Evolutionary conservation across 35 echinoderm and acorn worm species (phyloP), one percentile per base, ranked within the genome.

Genomic region (Stichopus chloronotus): DNA sequence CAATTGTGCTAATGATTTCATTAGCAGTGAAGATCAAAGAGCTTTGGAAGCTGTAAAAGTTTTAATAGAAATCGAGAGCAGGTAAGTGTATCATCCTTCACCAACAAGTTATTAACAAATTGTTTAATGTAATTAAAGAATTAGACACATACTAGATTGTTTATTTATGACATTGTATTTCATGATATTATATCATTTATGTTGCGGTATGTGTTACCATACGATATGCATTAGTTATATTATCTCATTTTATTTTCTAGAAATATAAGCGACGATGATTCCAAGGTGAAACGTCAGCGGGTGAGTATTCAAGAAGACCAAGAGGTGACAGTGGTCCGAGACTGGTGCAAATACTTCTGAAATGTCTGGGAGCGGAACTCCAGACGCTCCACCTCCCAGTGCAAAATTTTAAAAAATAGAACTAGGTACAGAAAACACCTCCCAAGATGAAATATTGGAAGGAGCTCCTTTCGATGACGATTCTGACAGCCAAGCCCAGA

Each of bases 401-500:
- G 9, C 72, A 77, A 8, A 77, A 77, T 77, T 77, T 77, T 77
- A 77, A 77, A 8, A 77, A 77, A 4, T 13, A 77, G 72, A 77
- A 77, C 72, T 77, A 77, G 72, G 9, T 77, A 77, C 72, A 77
- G 72, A 77, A 77, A 43, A 43, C n/a, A 77, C 72, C n/a, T 25
- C 17, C 16, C 72, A 7, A 77, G 72, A 77, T 9, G 4, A 77
- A 77, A 77, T 77, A 77, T 77, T 77, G 72, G 72, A 77, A 77
- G 72, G 7, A 77, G 25, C 72, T 77, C 72, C 72, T 77, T 19
- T 77, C 72, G 72, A 77, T 77, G 72, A 77, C 72, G 8, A 77
- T 77, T 77, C 72, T 77, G 72, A 77, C 72, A 77, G 72, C 72
- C 72, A 77, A 77, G 72, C 8, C 72, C 72, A 77, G 72, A 77